Evolutionary conservation across 64 coral and sea anemone species (phyloP).

Genomic region (Stylophora pistillata): DNA sequence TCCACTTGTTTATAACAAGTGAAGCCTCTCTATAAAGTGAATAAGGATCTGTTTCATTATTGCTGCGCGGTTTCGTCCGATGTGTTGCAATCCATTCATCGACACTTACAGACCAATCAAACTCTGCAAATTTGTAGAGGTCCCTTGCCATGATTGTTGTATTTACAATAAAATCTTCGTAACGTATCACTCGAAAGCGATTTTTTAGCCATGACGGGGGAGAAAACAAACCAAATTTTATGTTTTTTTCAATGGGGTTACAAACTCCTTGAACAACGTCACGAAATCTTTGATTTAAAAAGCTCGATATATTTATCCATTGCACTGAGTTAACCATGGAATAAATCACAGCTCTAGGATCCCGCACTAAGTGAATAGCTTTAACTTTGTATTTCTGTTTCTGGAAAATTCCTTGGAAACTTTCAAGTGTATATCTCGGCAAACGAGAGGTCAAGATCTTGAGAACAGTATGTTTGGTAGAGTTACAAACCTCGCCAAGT

Average conservation of each 20-base stretch:
- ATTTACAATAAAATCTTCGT: neutral
- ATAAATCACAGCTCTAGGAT: conserved; percentile 8
- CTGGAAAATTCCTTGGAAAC: neutral
- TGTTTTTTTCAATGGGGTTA: too few species aligned
- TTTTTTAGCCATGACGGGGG: neutral
- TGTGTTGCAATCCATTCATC: too few species aligned
- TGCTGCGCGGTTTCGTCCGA: neutral
- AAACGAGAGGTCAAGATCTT: neutral
- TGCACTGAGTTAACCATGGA: neutral
- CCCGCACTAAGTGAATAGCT: neutral
- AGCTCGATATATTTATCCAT: neutral
- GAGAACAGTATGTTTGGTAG: neutral
- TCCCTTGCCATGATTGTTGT: neutral
- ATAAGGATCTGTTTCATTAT: neutral
- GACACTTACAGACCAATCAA: neutral
- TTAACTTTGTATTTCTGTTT: neutral
- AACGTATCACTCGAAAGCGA: neutral
- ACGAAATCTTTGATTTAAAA: too few species aligned
- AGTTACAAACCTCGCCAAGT: neutral
- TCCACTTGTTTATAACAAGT: neutral
- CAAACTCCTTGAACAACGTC: too few species aligned
- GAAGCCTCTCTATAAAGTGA: neutral
- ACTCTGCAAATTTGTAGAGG: neutral
- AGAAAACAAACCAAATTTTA: neutral
- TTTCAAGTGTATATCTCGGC: neutral